Base-by-base conservation (phyloP, 1,140 invertebrate species). In the Temnothorax curvispinosus region DNA sequence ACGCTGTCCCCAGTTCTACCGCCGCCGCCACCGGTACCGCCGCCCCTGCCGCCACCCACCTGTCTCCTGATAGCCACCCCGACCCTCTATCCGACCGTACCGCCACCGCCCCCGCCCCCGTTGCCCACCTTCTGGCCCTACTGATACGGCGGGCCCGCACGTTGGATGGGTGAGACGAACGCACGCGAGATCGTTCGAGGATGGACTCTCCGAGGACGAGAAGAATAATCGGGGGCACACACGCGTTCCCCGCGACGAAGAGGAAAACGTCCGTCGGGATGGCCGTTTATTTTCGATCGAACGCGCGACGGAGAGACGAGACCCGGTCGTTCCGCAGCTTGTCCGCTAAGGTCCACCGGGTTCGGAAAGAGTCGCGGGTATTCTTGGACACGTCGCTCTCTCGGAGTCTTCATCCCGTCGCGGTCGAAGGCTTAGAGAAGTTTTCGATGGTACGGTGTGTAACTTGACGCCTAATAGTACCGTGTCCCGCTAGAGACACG, bases 71-170 rank as follows among this genome's bases (percentile, higher is more conserved):
- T 95, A 87, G 94, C 94, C 72, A 93, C 93, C 44, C 95, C 95
- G 41, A 93, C 92, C 6, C 87, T 95, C 35, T 94, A 94, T 87
- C 91, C 94, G 35, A 92, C 93, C 71, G 94, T 94, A 21, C 94
- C 88, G 3, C 93, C 94, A 32, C 94, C 94, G 9, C 95, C 95
- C 15, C 94, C 94, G 38, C 94, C 94, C 38, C 94, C 94, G 58
- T 91, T 95, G 77, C 93, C 95, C 44, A 92, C 94, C 7, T 95
- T 95, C 88, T 95, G 94, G 95, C 95, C 95, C 88, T 95, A 95
- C 78, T 95, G 92, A 94, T 76, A 78, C n/a, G 62, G 44, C 80
- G 60, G 89, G 88, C 89, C 88, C 78, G 62, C 27, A 35, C 32
- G 58, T 58, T 18, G n/a, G n/a, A 2, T 35, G n/a, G 32, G 50